Evolutionary conservation across 2,113 vertebrate species (phyloP).

Genomic region (Carassius carassius): DNA sequence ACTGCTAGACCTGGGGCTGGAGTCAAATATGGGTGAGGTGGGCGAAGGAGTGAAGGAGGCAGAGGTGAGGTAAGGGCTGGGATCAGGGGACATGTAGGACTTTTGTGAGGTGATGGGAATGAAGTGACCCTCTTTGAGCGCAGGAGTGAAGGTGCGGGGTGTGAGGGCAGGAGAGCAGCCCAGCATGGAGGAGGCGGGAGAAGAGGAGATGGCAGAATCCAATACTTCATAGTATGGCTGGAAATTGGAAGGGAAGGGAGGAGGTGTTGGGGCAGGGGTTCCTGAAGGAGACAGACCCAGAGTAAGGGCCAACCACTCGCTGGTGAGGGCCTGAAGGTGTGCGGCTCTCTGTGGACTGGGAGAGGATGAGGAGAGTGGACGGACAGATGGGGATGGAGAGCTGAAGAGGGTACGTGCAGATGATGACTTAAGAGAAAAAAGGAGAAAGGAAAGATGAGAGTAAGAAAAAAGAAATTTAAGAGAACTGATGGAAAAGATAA

Average conservation of each 20-base stretch:
- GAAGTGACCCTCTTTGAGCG: constrained; percentile 68
- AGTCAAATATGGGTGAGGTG: constrained; percentile 54
- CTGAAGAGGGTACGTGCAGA: constrained; percentile 57
- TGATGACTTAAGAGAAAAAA: constrained; percentile 63
- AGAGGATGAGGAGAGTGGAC: constrained; percentile 57
- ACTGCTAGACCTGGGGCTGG: constrained; percentile 49
- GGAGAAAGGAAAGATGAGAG: too few relatives aligned
- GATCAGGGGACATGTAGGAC: constrained; percentile 59
- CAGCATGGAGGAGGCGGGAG: constrained; percentile 46
- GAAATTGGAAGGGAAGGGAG: constrained; percentile 71
- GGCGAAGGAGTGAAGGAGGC: constrained; percentile 57
- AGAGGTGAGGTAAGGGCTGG: constrained; percentile 57
- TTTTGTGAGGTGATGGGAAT: constrained; percentile 65
- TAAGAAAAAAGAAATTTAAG: neutral
- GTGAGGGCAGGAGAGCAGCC: constrained; percentile 44
- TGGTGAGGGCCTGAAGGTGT: constrained; percentile 62
- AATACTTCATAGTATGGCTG: constrained; percentile 73
- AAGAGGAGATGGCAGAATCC: constrained; percentile 62
- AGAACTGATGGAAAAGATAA: constrained; percentile 6
- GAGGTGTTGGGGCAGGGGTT: constrained; percentile 61
- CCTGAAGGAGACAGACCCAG: constrained; percentile 64
- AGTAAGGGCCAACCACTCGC: constrained; percentile 69
- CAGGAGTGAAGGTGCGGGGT: constrained; percentile 53
- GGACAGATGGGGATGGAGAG: constrained; percentile 47
- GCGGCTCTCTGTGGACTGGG: constrained; percentile 58